Evolutionary conservation across 1,140 invertebrate genomes (phyloP).

Genomic region (Drosophila ohnishii): DNA sequence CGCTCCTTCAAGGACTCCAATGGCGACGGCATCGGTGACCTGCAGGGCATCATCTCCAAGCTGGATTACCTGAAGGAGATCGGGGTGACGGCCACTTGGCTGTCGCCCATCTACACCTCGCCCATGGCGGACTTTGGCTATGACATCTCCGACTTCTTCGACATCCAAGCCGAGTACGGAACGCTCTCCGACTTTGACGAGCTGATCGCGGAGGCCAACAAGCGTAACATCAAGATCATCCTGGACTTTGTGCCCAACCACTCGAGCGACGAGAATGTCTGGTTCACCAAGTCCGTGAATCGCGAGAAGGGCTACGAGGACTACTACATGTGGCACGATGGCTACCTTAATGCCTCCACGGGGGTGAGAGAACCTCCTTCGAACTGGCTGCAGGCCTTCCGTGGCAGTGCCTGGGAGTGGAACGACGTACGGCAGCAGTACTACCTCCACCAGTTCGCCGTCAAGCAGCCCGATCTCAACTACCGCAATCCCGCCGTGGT

Average conservation of each 20-base stretch:
- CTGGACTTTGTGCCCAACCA: slow-evolving; percentile 87
- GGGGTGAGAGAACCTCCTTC: slow-evolving; percentile 84
- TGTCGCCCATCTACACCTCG: slow-evolving; percentile 89
- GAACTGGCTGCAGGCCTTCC: slow-evolving; percentile 87
- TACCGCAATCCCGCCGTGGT: slow-evolving; percentile 86
- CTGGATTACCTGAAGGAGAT: slow-evolving; percentile 84
- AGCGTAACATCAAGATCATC: slow-evolving; percentile 73
- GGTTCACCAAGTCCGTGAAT: slow-evolving; percentile 87
- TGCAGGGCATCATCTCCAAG: slow-evolving; percentile 84
- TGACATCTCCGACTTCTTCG: slow-evolving; percentile 88
- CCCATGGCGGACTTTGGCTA: slow-evolving; percentile 88
- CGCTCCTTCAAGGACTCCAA: slow-evolving; percentile 88
- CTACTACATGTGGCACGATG: slow-evolving; percentile 89
- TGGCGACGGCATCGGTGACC: slow-evolving; percentile 88
- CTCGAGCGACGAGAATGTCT: slow-evolving; percentile 87
- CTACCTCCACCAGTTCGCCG: slow-evolving; percentile 87
- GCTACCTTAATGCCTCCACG: slow-evolving; percentile 70
- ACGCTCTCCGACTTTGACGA: slow-evolving; percentile 88
- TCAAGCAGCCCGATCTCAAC: slow-evolving; percentile 89
- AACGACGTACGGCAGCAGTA: slow-evolving; percentile 85
- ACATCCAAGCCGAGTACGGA: slow-evolving; percentile 88
- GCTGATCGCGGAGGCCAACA: slow-evolving; percentile 86
- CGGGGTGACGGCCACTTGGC: slow-evolving; percentile 86
- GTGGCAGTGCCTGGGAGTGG: slow-evolving; percentile 87
- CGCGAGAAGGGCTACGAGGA: slow-evolving; percentile 86